Evolutionary conservation across 2,797 vertebrate genomes (phyloP).

Genomic region (Danio kyathit): DNA sequence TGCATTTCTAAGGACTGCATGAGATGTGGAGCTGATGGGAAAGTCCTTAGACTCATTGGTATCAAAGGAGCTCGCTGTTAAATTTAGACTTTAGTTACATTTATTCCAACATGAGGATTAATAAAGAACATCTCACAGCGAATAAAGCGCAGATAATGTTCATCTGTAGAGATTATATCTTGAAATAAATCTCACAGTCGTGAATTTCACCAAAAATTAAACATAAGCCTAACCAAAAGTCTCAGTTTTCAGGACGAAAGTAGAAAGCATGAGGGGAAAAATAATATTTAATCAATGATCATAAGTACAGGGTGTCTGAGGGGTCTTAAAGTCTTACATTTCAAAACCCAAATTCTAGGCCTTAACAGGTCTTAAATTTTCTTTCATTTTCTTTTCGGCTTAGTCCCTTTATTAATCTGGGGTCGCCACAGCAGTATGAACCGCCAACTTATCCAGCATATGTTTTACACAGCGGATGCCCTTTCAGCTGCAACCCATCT

Average conservation of each 20-base stretch:
- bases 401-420: too few relatives aligned
- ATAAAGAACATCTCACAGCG: slow-evolving; percentile 1
- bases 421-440: too few relatives aligned
- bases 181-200: slow-evolving; percentile 11
- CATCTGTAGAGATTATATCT: slow-evolving; percentile 18
- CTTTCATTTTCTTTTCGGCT: too few relatives aligned
- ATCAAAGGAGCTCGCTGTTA: neutral
- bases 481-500: too few relatives aligned
- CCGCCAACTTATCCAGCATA: too few relatives aligned
- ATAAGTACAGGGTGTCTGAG: too few relatives aligned
- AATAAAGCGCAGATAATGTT: slow-evolving; percentile 4
- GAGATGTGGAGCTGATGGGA: neutral
- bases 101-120: neutral
- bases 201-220: slow-evolving; percentile 1
- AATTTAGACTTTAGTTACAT: neutral
- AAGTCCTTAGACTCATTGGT: neutral
- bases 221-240: neutral
- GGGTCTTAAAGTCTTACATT: too few relatives aligned
- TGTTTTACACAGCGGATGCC: too few relatives aligned
- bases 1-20: neutral
- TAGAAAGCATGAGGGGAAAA: neutral
- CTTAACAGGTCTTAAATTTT: too few relatives aligned
- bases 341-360: too few relatives aligned
- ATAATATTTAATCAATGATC: too few relatives aligned
- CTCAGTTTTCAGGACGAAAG: neutral